phyloP scores from a whole-genome alignment of 2,888 invertebrate species.

The Sisyra nigra region DNA sequence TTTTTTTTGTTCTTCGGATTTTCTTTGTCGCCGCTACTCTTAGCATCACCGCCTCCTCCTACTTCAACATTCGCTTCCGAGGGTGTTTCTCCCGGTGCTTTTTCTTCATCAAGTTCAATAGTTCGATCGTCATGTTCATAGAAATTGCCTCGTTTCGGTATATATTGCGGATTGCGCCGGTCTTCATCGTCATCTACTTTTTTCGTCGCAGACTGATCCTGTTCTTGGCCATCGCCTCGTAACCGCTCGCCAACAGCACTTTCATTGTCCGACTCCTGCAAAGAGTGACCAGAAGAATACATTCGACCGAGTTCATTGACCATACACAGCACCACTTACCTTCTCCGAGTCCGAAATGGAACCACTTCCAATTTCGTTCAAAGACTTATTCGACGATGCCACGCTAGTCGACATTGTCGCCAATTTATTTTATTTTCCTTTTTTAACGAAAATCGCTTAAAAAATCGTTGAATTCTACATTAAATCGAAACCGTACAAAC shows the following conservation, averaged over 20 bases:
- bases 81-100: slow-evolving; percentile 18
- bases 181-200: slow-evolving; percentile 89
- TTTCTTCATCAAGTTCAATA: slow-evolving; percentile 33
- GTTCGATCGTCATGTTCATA: slow-evolving; percentile 93
- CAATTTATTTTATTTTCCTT: too few species aligned
- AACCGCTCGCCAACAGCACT: slow-evolving; percentile 44
- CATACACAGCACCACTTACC: background rate
- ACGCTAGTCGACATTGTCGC: too few species aligned
- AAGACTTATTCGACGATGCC: too few species aligned
- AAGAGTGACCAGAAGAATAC: slow-evolving; percentile 13
- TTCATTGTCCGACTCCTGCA: slow-evolving; percentile 33
- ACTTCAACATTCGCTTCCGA: background rate
- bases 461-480: too few species aligned
- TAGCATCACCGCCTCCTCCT: slow-evolving; percentile 16
- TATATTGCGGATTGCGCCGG: slow-evolving; percentile 90
- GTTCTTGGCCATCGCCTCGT: slow-evolving; percentile 57
- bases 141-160: slow-evolving; percentile 89
- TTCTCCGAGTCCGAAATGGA: slow-evolving; percentile 4
- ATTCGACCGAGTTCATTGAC: too few species aligned
- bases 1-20: slow-evolving; percentile 23
- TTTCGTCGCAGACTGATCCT: slow-evolving; percentile 26
- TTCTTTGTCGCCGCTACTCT: slow-evolving; percentile 8
- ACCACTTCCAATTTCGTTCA: background rate
- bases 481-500: too few species aligned
- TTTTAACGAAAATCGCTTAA: too few species aligned